Evolutionary conservation across 2,113 vertebrate genomes (phyloP), one percentile per base, ranked within the genome.

Genomic region (Ibidorhyncha struthersii): DNA sequence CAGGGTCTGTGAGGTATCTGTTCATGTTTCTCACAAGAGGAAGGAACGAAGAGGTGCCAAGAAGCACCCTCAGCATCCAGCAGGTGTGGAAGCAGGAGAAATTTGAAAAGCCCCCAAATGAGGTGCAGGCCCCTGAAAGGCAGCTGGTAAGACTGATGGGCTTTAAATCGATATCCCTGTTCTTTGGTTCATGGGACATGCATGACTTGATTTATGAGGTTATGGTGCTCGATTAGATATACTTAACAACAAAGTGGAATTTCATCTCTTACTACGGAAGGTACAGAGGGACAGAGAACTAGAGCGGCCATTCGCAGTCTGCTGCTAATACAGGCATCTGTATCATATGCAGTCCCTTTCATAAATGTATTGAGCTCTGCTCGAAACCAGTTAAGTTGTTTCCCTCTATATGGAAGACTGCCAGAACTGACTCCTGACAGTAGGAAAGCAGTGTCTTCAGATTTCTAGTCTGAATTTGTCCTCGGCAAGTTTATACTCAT

Each of bases 261-360:
- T 95, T 21, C 9, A 14, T 72, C 32, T 74, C 29, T 4, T 25
- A 9, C 25, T 49, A 14, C 62, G 61, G 40, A 3, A 11, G 8
- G 12, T 21, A 32, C 1, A 55, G 59, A 81, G 61, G 65, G 71
- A 30, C 21, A 47, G 50, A 73, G 53, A 59, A 47, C 43, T 22
- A 25, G 25, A 67, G 36, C 74, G 76, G 40, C 49, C 49, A 0
- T 27, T n/a, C 0, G 0, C 38, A 40, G 43, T 11, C 26, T 91
- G 5, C 32, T 69, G 15, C 69, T 71, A 29, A 18, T 50, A 14
- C 21, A 61, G 56, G 34, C 50, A 22, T 16, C 36, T n/a, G 0
- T 59, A 8, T 61, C 23, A 16, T 36, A 15, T 0, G 0, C 16
- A 36, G 53, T 40, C 19, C 27, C 20, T 69, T 84, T 41, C 0